Evolutionary conservation across 2,888 invertebrate species (phyloP), one percentile per base, ranked within the genome.

Genomic region (Tholera decimalis): DNA sequence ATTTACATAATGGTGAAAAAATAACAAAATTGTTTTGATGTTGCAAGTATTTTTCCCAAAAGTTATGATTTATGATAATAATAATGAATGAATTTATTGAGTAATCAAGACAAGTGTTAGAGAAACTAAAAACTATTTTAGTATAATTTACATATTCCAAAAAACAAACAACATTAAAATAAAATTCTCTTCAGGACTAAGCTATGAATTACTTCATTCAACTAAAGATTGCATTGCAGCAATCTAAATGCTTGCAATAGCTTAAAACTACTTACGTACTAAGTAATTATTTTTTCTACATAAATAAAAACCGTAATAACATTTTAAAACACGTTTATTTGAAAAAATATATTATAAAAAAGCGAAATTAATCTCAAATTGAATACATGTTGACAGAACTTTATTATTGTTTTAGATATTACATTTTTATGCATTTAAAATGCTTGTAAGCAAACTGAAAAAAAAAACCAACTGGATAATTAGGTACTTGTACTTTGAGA

Each of bases 1-100:
- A 87, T 89, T 88, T 84, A 81, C 84, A 86, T 88, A 86, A 83
- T 82, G 77, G 50, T 71, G 74, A 76, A 74, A 51, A 55, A 24
- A 13, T 33, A 24, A 73, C 30, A 37, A 47, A 51, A n/a, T 33
- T 18, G 1, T 20, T 30, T 0, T 15, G 28, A 41, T 62, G 15
- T 5, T 15, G 13, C n/a, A n/a, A n/a, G n/a, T 50, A 28, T 76
- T 44, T 9, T 8, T 18, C 47, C 37, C 28, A 37, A 15, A 24
- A 26, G n/a, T n/a, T n/a, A n/a, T n/a, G n/a, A n/a, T n/a, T n/a
- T n/a, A n/a, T n/a, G n/a, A n/a, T n/a, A n/a, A n/a, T n/a, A n/a
- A n/a, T n/a, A n/a, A n/a, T n/a, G n/a, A n/a, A n/a, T n/a, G n/a
- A n/a, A n/a, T n/a, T n/a, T n/a, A n/a, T n/a, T n/a, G n/a, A n/a